These are phyloP conservation scores for Oplegnathus fasciatus DNA, from an alignment of 2,113 vertebrate genomes.

Conservation along the genomic window DNA sequence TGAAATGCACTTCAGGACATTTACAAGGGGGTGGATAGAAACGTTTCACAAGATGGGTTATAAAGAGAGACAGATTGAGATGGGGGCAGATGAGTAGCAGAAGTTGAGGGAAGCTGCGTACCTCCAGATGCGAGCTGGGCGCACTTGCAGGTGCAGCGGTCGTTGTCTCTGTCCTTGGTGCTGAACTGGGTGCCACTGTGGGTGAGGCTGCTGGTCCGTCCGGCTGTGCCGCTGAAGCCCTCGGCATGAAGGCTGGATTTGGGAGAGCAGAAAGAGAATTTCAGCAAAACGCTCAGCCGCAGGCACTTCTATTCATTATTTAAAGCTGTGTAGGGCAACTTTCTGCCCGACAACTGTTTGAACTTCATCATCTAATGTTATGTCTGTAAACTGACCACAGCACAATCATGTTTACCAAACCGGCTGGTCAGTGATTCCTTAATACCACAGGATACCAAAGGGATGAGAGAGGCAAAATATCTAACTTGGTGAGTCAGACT, in stretches of 20 bases:
- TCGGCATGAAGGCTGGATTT: slow-evolving; percentile 77
- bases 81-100: neutral
- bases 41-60: slow-evolving; percentile 43
- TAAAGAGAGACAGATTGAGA: slow-evolving; percentile 36
- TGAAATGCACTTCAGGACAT: slow-evolving; percentile 61
- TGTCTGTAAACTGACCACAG: slow-evolving; percentile 3
- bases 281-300: slow-evolving; percentile 12
- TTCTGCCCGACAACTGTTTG: slow-evolving; percentile 3
- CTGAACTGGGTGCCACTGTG: slow-evolving; percentile 85
- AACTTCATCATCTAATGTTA: slow-evolving; percentile 13
- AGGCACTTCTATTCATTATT: slow-evolving; percentile 35
- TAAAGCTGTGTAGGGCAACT: slow-evolving; percentile 14
- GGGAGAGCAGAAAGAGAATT: neutral
- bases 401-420: slow-evolving; percentile 14
- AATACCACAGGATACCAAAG: neutral
- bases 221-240: slow-evolving; percentile 83
- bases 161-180: slow-evolving; percentile 86
- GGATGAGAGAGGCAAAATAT: neutral
- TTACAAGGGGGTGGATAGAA: slow-evolving; percentile 54
- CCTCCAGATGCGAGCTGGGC: slow-evolving; percentile 86
- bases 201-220: slow-evolving; percentile 85
- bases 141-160: slow-evolving; percentile 85
- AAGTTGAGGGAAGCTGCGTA: slow-evolving; percentile 49
- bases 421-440: neutral
- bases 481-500: neutral